Conservation (phyloP, 1,140 invertebrate genomes). For the Anastrepha obliqua region DNA sequence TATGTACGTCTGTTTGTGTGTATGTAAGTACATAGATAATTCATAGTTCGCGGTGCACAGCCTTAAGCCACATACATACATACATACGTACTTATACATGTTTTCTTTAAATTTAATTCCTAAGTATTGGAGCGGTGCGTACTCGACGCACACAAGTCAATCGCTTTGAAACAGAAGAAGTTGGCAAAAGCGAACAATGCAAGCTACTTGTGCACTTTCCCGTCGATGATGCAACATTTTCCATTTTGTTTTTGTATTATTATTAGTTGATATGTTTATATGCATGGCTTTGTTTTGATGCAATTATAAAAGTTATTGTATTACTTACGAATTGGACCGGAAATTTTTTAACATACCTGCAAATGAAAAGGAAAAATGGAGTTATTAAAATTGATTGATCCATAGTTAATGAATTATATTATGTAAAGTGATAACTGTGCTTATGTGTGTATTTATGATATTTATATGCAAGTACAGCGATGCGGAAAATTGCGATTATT, state of each 20-base stretch:
- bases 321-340: conserved; percentile 11
- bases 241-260: background rate
- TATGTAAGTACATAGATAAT: too few species aligned
- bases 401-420: background rate
- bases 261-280: too few species aligned
- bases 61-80: background rate
- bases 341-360: background rate
- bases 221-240: background rate
- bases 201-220: background rate
- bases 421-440: too few species aligned
- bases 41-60: too few species aligned
- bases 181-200: background rate
- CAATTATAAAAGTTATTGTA: background rate
- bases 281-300: background rate
- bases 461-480: too few species aligned
- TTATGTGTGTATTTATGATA: too few species aligned
- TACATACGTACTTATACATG: background rate
- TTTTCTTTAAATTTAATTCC: too few species aligned
- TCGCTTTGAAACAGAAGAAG: too few species aligned
- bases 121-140: too few species aligned
- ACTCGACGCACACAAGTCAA: too few species aligned
- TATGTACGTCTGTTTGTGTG: background rate
- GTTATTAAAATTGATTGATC: background rate
- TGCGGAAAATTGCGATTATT: too few species aligned
- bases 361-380: background rate